Evolutionary conservation across 92 coral and sea anemone genomes (phyloP).

Genomic region (Actinostola sp.): DNA sequence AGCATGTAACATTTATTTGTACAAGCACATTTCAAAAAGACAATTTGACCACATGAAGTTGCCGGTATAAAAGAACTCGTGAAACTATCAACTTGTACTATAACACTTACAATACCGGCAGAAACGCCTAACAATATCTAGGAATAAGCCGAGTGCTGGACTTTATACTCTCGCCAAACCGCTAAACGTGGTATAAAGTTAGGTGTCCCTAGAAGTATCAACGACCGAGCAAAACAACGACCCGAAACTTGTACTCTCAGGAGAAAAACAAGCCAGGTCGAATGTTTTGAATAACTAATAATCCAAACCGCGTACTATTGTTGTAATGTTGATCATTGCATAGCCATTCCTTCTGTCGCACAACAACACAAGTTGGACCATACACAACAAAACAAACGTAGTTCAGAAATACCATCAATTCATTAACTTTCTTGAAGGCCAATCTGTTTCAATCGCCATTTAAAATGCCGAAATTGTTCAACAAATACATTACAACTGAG

Average conservation of each 20-base stretch:
- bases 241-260: background rate
- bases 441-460: too few species aligned
- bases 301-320: background rate
- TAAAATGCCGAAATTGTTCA: background rate
- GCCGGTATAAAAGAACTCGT: background rate
- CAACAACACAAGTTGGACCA: too few species aligned
- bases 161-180: constrained; percentile 48
- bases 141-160: constrained; percentile 2
- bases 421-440: too few species aligned
- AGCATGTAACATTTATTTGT: background rate
- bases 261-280: background rate
- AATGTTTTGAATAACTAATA: constrained; percentile 7
- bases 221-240: constrained; percentile 16
- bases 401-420: too few species aligned
- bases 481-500: background rate
- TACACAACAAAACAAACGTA: too few species aligned
- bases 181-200: constrained; percentile 34
- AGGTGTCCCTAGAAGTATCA: constrained; percentile 16
- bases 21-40: background rate
- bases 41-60: background rate
- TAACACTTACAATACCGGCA: background rate
- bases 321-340: background rate
- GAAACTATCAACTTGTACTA: background rate
- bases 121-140: background rate
- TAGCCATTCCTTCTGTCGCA: too few species aligned